phyloP scores from a whole-genome alignment of 2,888 invertebrate genomes.

The Hemicrepidius hirtus region DNA sequence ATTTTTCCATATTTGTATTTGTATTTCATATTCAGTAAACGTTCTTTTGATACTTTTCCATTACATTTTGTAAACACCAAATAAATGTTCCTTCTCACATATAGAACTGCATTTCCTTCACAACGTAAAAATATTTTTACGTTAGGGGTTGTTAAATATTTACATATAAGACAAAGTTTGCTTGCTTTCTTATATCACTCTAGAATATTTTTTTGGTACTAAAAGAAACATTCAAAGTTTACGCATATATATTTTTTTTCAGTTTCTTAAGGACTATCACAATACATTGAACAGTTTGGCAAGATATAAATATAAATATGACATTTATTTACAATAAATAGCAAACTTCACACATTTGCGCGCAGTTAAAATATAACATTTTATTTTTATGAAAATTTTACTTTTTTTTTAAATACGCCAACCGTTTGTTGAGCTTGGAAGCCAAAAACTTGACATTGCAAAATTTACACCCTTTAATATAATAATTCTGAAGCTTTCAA shows the following conservation, averaged over 20 bases:
- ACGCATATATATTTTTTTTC: slow-evolving; percentile 37
- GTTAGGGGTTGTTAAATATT: slow-evolving; percentile 11
- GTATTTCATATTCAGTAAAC: slow-evolving; percentile 40
- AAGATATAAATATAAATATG: slow-evolving; percentile 62
- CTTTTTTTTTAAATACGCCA: slow-evolving; percentile 36
- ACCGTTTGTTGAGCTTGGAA: slow-evolving; percentile 14
- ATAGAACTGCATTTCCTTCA: slow-evolving; percentile 25
- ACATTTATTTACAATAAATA: slow-evolving; percentile 67
- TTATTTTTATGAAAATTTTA: slow-evolving; percentile 40
- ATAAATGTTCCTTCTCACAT: slow-evolving; percentile 13
- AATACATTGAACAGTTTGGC: slow-evolving; percentile 60
- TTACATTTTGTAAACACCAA: slow-evolving; percentile 38
- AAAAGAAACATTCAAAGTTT: slow-evolving; percentile 31
- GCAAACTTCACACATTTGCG: slow-evolving; percentile 64
- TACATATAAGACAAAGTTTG: slow-evolving; percentile 8
- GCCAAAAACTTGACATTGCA: slow-evolving; percentile 10
- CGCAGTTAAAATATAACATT: slow-evolving; percentile 50
- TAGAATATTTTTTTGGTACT: not conserved
- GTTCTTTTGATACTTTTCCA: slow-evolving; percentile 39
- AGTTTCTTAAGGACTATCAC: slow-evolving; percentile 55
- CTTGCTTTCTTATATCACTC: not conserved
- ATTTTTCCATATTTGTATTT: slow-evolving; percentile 28
- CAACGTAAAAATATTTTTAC: slow-evolving; percentile 27
- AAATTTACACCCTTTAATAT: slow-evolving; percentile 15
- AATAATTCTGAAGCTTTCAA: slow-evolving; percentile 19